Base-by-base conservation (phyloP, 2,888 invertebrate genomes). In the Himalopsyche tibetana region DNA sequence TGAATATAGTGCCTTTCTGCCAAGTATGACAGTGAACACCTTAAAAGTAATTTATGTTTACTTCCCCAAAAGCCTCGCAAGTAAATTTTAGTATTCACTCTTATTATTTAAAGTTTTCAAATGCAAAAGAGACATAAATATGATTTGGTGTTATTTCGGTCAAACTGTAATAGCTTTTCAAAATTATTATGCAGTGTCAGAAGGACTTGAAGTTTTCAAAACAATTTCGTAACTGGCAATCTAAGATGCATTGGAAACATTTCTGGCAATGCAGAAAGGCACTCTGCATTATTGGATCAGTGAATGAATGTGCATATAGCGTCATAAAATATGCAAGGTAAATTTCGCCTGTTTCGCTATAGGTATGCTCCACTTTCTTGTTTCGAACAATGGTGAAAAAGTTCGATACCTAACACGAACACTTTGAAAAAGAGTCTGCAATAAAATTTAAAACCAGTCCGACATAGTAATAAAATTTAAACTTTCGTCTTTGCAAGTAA, bases 381-480 rank as follows among this genome's bases (percentile, higher is more conserved):
- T 79, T 55, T 80, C 74, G 36, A 15, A 80, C 51, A 84, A 80
- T 19, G 80, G 55, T 38, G 83, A 42, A 74, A 82, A 88, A 86
- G 84, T 88, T 88, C 84, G 74, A 40, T 85, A 87, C 79, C 84
- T 86, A 84, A 84, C 84, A 85, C 63, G 80, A 55, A 36, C 36
- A 83, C 79, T 87, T 87, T 84, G 79, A 84, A 80, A 82, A 87
- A 82, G 84, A 84, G 86, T 81, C 87, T 84, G 88, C 86, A 87
- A 88, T 88, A 88, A 88, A 88, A 88, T 88, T 88, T 87, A 88
- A 88, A 88, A 87, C 88, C 87, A 88, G 85, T 88, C 84, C 84
- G 87, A 87, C 87, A 80, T 79, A 45, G 84, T 88, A 88, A 88
- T 88, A 88, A 88, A 88, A 87, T 88, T 87, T 86, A 88, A 88